Conservation (phyloP, 2,113 vertebrate species). For the Charina bottae region DNA sequence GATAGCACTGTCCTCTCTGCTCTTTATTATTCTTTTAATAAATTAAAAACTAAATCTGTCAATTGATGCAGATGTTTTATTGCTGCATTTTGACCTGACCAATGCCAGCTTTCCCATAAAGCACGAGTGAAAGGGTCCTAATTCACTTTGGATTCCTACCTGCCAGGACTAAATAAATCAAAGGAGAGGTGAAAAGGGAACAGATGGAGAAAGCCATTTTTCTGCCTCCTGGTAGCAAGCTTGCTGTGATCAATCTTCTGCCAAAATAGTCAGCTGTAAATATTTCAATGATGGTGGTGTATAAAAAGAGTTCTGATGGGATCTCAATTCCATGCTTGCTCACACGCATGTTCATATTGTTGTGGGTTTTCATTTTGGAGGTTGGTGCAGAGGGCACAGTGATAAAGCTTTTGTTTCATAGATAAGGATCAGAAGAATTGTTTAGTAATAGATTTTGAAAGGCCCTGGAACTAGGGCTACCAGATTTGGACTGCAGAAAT, state of each 20-base stretch:
- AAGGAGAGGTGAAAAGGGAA: background rate
- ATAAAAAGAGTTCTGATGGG: constrained; percentile 6
- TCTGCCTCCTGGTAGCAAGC: background rate
- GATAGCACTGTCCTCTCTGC: background rate
- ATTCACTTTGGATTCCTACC: background rate
- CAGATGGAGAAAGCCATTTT: constrained; percentile 16
- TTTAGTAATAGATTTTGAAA: background rate
- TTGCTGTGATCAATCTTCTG: background rate
- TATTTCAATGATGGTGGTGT: background rate
- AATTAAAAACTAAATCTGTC: background rate
- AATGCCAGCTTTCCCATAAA: background rate
- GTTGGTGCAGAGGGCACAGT: background rate
- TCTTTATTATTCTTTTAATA: background rate
- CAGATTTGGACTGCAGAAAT: background rate
- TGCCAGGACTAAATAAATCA: background rate
- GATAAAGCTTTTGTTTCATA: background rate
- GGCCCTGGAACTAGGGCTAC: background rate
- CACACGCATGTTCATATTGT: background rate
- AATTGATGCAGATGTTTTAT: background rate
- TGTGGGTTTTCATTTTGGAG: background rate
- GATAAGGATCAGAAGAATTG: background rate
- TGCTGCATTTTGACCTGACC: background rate
- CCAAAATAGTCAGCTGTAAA: constrained; percentile 26
- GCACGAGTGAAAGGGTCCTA: background rate
- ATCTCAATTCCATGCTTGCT: background rate